Percentiles rank a stretch among this genome's conserved stretches.
These are phyloP conservation scores for Cryptus viduatorius DNA, from an alignment of 2,888 invertebrate genomes.

Conservation along the genomic window DNA sequence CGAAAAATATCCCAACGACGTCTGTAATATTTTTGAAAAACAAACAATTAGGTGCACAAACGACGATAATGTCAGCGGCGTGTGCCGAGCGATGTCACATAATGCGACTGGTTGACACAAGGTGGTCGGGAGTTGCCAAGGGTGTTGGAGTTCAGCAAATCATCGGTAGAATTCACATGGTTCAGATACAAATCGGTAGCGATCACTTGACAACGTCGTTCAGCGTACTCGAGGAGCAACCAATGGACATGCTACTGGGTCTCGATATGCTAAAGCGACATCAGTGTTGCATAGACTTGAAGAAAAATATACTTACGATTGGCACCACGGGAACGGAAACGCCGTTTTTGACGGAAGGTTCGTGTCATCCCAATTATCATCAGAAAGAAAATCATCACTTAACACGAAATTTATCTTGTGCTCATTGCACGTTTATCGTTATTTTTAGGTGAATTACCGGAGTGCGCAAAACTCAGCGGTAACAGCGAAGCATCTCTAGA, in stretches of 20 bases:
- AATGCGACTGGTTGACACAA: slow-evolving; percentile 94
- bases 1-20: background rate
- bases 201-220: slow-evolving; percentile 98
- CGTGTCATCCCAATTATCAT: slow-evolving; percentile 43
- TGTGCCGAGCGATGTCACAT: slow-evolving; percentile 98
- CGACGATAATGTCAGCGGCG: slow-evolving; percentile 98
- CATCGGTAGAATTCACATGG: slow-evolving; percentile 98
- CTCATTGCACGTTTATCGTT: slow-evolving; percentile 66
- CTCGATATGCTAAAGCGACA: slow-evolving; percentile 98
- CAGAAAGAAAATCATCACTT: background rate
- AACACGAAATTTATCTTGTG: background rate
- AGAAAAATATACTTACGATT: slow-evolving; percentile 94
- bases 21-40: slow-evolving; percentile 43
- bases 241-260: slow-evolving; percentile 99
- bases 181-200: slow-evolving; percentile 97
- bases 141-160: slow-evolving; percentile 99
- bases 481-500: slow-evolving; percentile 90
- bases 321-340: slow-evolving; percentile 98
- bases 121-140: slow-evolving; percentile 98
- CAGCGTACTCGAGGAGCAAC: slow-evolving; percentile 97
- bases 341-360: slow-evolving; percentile 92
- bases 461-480: slow-evolving; percentile 93
- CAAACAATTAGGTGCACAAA: slow-evolving; percentile 91
- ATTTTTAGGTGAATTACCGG: slow-evolving; percentile 88
- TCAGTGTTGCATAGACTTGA: slow-evolving; percentile 97